Evolutionary conservation across 2,113 vertebrate genomes (phyloP).

Genomic region (Zapus hudsonius): DNA sequence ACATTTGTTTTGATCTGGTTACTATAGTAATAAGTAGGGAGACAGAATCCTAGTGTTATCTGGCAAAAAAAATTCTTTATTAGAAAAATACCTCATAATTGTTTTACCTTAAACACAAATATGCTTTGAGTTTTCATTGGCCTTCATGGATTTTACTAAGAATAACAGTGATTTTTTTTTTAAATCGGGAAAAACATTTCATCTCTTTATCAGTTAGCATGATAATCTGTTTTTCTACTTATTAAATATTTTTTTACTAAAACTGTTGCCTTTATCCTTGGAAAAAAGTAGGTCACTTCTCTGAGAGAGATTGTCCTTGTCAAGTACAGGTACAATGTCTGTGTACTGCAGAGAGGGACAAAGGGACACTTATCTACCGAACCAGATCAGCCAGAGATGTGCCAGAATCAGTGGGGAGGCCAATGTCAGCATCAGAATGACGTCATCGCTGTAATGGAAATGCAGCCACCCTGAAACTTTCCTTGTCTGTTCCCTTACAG

Average conservation of each 20-base stretch:
- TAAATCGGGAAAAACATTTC: background rate
- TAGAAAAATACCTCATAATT: background rate
- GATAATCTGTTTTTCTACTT: background rate
- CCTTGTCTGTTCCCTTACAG: background rate
- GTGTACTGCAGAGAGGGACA: background rate
- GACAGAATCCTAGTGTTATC: background rate
- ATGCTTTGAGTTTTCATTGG: constrained; percentile 2
- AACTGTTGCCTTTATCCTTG: constrained; percentile 9
- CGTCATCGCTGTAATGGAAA: background rate
- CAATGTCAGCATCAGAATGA: background rate
- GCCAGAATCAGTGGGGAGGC: background rate
- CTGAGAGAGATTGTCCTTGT: background rate
- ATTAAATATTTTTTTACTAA: background rate
- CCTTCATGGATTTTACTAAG: background rate
- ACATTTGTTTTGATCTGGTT: background rate
- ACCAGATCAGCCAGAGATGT: background rate
- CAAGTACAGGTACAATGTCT: background rate
- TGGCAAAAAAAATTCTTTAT: background rate
- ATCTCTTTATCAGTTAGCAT: background rate
- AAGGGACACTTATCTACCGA: background rate
- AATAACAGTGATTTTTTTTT: background rate
- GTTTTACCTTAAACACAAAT: background rate
- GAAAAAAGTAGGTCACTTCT: background rate
- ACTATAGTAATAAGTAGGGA: background rate
- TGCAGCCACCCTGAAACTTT: background rate